Conservation (phyloP, 2,797 vertebrate species). For the Xiphophorus birchmanni region DNA sequence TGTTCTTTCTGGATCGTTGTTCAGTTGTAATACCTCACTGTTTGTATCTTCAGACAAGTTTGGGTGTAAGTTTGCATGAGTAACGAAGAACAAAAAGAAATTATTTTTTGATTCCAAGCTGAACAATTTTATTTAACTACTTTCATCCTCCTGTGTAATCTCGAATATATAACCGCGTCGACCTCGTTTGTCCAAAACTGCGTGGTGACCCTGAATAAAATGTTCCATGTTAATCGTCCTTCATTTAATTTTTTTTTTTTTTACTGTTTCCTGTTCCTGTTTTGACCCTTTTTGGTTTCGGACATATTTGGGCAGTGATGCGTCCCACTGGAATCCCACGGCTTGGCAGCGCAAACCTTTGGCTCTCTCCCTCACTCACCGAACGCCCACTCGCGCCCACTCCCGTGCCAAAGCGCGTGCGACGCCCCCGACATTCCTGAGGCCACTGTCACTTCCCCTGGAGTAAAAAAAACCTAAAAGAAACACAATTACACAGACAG, state of each 20-base stretch:
- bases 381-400: conserved; percentile 66
- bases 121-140: background rate
- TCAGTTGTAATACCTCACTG: no score
- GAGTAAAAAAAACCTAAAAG: background rate
- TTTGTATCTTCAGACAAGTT: no score
- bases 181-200: background rate
- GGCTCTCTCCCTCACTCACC: conserved; percentile 40
- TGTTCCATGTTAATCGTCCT: background rate
- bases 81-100: background rate
- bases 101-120: background rate
- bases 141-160: background rate
- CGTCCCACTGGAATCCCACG: conserved; percentile 43
- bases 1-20: no score
- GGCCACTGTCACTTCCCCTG: conserved; percentile 70
- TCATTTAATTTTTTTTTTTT: conserved; percentile 7
- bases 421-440: conserved; percentile 74
- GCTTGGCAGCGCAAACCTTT: conserved; percentile 46
- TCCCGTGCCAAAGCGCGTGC: conserved; percentile 49
- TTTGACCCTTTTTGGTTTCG: conserved; percentile 9
- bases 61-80: background rate
- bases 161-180: background rate
- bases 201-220: conserved; percentile 21
- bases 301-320: conserved; percentile 66
- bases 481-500: background rate
- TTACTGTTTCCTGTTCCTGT: conserved; percentile 11